Base-by-base conservation (phyloP, 2,888 invertebrate species). In the Allygus modestus region DNA sequence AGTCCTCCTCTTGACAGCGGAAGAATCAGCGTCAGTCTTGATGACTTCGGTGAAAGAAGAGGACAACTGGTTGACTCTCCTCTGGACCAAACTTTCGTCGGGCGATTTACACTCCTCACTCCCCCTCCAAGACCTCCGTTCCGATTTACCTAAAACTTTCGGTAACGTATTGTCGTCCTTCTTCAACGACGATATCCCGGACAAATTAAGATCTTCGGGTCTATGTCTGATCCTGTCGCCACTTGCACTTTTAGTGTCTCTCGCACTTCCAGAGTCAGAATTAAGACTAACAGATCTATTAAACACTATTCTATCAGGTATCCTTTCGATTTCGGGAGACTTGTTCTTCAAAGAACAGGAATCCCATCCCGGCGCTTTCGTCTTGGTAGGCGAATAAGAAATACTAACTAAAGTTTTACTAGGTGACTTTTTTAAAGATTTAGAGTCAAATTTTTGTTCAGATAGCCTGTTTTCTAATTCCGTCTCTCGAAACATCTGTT, bases 371-470 rank as follows among this genome's bases (percentile, higher is more conserved):
- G 79, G 73, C 0, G 85, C 82, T 85, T 87, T 87, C 46, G 85
- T 85, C 81, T 86, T 86, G 17, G 87, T 87, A 31, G 88, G 88
- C 11, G 87, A 87, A 77, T 88, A 88, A 0, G 87, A 85, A 58
- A 88, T 88, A 82, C 86, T 88, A 58, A 88, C 88, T 37, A 87
- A 87, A 17, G 88, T 88, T 84, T 87, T 88, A 71, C 87, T 85
- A 4, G 86, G 87, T 26, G 87, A 87, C 46, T 81, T 82, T 84
- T 83, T 86, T 17, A 58, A 28, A 20, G 54, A n/a, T 58, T 75
- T 73, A 5, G 41, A 26, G 17, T 85, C 81, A 1, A 71, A 23
- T 31, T 61, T 82, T n/a, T 33, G 20, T 33, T 79, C 84, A 20
- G 82, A 46, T 41, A 85, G 82, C 15, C 85, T 43, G 31, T 43